phyloP scores from a whole-genome alignment of 2,797 vertebrate species.

The Poeciliopsis paucimaculata region DNA sequence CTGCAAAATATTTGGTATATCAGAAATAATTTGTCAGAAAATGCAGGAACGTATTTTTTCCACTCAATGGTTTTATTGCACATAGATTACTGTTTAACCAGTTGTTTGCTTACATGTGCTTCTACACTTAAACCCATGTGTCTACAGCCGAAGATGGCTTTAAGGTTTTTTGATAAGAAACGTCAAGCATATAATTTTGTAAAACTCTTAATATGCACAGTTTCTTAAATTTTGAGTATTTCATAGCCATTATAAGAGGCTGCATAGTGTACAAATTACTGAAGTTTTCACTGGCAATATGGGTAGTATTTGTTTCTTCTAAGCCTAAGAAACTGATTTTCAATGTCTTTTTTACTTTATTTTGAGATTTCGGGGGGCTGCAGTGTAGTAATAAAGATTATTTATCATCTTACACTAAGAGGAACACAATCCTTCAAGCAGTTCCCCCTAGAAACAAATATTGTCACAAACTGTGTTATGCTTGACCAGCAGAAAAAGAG shows the following conservation, averaged over 20 bases:
- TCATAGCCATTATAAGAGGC: neutral
- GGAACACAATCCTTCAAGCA: slow-evolving; percentile 27
- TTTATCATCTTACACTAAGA: slow-evolving; percentile 1
- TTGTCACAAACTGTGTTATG: slow-evolving; percentile 57
- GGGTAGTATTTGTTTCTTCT: neutral
- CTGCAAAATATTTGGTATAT: neutral
- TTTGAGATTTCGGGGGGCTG: slow-evolving; percentile 36
- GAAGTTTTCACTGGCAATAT: neutral
- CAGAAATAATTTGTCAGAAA: neutral
- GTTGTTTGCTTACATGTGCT: neutral
- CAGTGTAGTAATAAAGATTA: slow-evolving; percentile 12
- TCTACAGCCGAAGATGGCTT: neutral
- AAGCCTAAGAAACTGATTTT: slow-evolving; percentile 46
- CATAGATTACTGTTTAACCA: neutral
- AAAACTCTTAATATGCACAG: neutral
- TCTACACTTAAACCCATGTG: neutral
- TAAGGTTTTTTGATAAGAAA: neutral
- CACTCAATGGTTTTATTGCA: neutral
- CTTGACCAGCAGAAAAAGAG: slow-evolving; percentile 61
- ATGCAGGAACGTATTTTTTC: neutral
- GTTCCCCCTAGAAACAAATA: slow-evolving; percentile 46
- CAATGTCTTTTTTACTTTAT: slow-evolving; percentile 56
- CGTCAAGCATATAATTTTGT: neutral
- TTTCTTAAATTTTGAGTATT: neutral
- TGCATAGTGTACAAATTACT: neutral